Evolutionary conservation across 2,888 invertebrate genomes (phyloP).

Genomic region (Drepana falcataria): DNA sequence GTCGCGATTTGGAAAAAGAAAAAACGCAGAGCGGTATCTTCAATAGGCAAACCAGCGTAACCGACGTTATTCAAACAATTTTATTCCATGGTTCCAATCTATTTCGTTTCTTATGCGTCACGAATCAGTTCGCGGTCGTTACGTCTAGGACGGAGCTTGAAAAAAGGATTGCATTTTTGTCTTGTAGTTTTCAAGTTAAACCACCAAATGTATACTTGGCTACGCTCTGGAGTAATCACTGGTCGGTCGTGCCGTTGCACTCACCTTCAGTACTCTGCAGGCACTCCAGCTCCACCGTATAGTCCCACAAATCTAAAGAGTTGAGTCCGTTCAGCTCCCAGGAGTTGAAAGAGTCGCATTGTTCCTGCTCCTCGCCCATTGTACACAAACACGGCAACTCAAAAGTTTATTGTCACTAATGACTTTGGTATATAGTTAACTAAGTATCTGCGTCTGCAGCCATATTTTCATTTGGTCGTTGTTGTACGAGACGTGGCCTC

Average conservation of each 20-base stretch:
- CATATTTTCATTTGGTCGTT: slow-evolving; percentile 44
- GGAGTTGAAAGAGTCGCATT: slow-evolving; percentile 66
- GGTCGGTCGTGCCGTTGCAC: slow-evolving; percentile 19
- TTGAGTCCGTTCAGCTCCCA: slow-evolving; percentile 80
- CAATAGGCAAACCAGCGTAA: slow-evolving; percentile 22
- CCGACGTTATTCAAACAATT: slow-evolving; percentile 31
- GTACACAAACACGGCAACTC: not conserved
- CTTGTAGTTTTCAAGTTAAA: too few species aligned
- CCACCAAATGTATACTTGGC: too few species aligned
- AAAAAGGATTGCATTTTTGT: not conserved
- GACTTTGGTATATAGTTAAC: slow-evolving; percentile 16
- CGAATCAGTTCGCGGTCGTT: slow-evolving; percentile 33
- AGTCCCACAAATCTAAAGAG: slow-evolving; percentile 91
- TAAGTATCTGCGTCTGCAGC: slow-evolving; percentile 39
- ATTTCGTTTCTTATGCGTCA: slow-evolving; percentile 40
- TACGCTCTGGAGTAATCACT: too few species aligned
- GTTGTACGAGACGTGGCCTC: slow-evolving; percentile 41
- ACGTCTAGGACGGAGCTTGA: slow-evolving; percentile 8
- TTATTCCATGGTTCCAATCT: slow-evolving; percentile 38
- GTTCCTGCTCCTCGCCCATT: slow-evolving; percentile 70
- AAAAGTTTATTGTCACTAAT: slow-evolving; percentile 42
- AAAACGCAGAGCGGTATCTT: slow-evolving; percentile 25
- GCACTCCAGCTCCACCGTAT: slow-evolving; percentile 89
- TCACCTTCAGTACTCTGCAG: slow-evolving; percentile 87
- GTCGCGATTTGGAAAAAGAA: slow-evolving; percentile 8